Percentiles rank a stretch among this genome's conserved stretches.
Conservation (phyloP, 64 coral and sea anemone species). For the Montipora foliosa region DNA sequence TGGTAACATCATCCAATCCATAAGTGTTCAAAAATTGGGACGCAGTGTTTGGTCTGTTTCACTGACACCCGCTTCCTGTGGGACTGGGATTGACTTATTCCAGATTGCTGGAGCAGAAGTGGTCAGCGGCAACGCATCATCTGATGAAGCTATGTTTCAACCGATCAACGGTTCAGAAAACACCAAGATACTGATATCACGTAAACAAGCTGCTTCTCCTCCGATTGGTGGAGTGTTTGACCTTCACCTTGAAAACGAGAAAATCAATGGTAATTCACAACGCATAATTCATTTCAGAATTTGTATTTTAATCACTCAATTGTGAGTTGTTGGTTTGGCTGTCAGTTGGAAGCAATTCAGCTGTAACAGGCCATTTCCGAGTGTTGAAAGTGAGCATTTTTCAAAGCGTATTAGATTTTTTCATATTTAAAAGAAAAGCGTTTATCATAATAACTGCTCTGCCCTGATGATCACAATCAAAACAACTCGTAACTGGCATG, state of each 20-base stretch:
- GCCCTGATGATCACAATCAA: too few species aligned
- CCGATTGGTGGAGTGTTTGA: slow-evolving; percentile 74
- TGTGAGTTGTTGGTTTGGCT: too few species aligned
- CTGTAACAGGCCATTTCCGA: too few species aligned
- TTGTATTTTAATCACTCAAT: too few species aligned
- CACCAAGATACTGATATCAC: slow-evolving; percentile 43
- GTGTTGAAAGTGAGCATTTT: too few species aligned
- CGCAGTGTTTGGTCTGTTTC: slow-evolving; percentile 58
- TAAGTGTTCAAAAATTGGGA: slow-evolving; percentile 51
- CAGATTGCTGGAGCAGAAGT: slow-evolving; percentile 41
- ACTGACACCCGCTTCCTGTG: slow-evolving; percentile 65
- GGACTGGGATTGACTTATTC: slow-evolving; percentile 61
- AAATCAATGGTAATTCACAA: slow-evolving; percentile 24
- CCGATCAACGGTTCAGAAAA: slow-evolving; percentile 31
- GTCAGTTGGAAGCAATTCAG: too few species aligned
- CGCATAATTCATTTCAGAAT: background rate
- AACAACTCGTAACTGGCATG: too few species aligned
- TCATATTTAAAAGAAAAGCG: too few species aligned
- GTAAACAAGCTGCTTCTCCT: slow-evolving; percentile 62
- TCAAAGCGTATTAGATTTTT: too few species aligned
- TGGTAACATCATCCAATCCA: slow-evolving; percentile 66
- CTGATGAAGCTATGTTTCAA: slow-evolving; percentile 16
- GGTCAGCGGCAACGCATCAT: slow-evolving; percentile 52
- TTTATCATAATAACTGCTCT: too few species aligned
- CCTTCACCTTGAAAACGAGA: slow-evolving; percentile 32